phyloP scores from a whole-genome alignment of 2,113 vertebrate species.

The Cynocephalus volans region DNA sequence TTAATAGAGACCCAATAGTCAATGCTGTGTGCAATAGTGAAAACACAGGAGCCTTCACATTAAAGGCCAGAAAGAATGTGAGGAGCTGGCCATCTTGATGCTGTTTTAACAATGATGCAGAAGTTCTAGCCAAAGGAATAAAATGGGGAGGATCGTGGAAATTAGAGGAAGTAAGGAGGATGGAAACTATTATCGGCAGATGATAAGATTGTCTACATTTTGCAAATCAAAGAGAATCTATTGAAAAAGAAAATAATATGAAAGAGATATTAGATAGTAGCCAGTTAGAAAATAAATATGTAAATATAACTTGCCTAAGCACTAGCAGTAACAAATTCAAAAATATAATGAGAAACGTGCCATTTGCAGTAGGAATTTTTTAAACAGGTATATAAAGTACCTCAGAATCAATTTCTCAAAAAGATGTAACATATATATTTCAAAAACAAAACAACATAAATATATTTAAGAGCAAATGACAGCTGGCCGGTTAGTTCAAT shows the following conservation, averaged over 20 bases:
- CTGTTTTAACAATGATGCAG: not conserved
- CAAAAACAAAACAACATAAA: not conserved
- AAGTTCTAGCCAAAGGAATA: not conserved
- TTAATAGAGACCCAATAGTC: not conserved
- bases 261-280: not conserved
- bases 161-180: not conserved
- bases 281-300: not conserved
- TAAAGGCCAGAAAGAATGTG: not conserved
- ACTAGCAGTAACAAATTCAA: not conserved
- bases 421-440: not conserved
- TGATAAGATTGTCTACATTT: not conserved
- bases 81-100: not conserved
- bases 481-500: no score
- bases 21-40: not conserved
- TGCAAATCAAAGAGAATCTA: not conserved
- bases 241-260: not conserved
- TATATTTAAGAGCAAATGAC: constrained; percentile 2
- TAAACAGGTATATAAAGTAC: not conserved
- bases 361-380: not conserved
- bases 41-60: not conserved
- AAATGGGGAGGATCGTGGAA: not conserved
- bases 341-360: not conserved
- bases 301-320: not conserved
- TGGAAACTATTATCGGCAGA: not conserved
- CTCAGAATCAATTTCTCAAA: not conserved